Evolutionary conservation across 1,140 invertebrate species (phyloP).

Genomic region (Pseudomyrmex cubaensis): DNA sequence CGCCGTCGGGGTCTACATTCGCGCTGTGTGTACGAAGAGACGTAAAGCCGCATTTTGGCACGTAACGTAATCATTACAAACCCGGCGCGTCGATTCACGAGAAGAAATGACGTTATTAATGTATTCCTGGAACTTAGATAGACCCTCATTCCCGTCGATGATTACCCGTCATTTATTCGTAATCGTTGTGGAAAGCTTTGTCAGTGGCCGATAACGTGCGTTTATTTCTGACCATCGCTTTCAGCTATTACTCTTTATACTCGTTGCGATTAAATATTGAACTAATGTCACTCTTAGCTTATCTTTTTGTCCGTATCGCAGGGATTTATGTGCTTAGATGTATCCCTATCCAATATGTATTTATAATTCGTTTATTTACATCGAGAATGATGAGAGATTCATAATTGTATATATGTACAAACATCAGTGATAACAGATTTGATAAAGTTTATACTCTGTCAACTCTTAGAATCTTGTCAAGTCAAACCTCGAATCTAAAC

Average conservation of each 20-base stretch:
- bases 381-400: too few relatives aligned
- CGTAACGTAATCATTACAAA: conserved; percentile 74
- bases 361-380: too few relatives aligned
- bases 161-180: conserved; percentile 78
- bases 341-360: too few relatives aligned
- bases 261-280: conserved; percentile 17
- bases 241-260: conserved; percentile 3
- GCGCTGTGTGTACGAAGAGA: neutral
- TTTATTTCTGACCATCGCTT: conserved; percentile 54
- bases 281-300: neutral
- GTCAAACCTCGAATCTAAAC: neutral
- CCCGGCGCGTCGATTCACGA: conserved; percentile 56
- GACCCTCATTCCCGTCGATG: conserved; percentile 75
- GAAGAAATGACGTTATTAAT: conserved; percentile 77
- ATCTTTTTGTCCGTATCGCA: neutral
- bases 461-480: too few relatives aligned
- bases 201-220: conserved; percentile 70
- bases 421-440: too few relatives aligned
- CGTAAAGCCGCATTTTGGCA: conserved; percentile 75
- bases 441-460: too few relatives aligned
- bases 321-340: too few relatives aligned
- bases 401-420: neutral
- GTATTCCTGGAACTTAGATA: conserved; percentile 77
- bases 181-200: conserved; percentile 74
- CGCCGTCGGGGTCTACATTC: conserved; percentile 3